Evolutionary conservation across 2,888 invertebrate species (phyloP), one percentile per base, ranked within the genome.

Genomic region (Pristionchus mayeri): DNA sequence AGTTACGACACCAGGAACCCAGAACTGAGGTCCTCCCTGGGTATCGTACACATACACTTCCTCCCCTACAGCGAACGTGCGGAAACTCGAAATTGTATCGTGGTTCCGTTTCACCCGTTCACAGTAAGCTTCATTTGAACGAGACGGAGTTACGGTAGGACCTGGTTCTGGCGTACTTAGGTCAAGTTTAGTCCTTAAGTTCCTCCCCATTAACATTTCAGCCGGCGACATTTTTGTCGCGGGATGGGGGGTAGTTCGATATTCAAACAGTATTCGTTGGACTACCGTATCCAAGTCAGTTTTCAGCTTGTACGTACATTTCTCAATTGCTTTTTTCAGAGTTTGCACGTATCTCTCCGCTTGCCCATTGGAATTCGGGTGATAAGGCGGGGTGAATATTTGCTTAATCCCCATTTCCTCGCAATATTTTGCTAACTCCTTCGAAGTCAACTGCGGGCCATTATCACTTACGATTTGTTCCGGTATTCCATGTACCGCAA

Each of bases 331-430:
- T 6, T 13, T n/a, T 27, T 86, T 88, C 79, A 88, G 87, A 0
- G 86, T 86, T 16, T 85, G 67, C 24, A 89, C 88, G 60, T 86
- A 87, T 40, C 88, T 37, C 71, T 90, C 90, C 2, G 89, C 90
- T 54, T 87, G 84, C 2, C 90, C 90, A 79, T 90, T 90, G 0
- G 86, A 85, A 30, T 87, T 85, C 3, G 88, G 90, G 60, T 88
- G 88, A 60, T 84, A 88, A 2, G 90, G 85, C 11, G 89, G 85
- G 1, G 88, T 85, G 16, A 75, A 63, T 0, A 85, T 27, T 37
- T 87, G 87, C 3, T 80, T 34, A 48, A 88, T 88, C 1, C 85
- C 87, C 0, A 24, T 0, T 6, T 40, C 16, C 18, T 54, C 50
- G 48, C 87, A 87, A 44, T 86, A 89, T 18, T 60, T 21, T 1